Evolutionary conservation across 2,797 vertebrate genomes (phyloP).

Genomic region (Gambusia yucatana): DNA sequence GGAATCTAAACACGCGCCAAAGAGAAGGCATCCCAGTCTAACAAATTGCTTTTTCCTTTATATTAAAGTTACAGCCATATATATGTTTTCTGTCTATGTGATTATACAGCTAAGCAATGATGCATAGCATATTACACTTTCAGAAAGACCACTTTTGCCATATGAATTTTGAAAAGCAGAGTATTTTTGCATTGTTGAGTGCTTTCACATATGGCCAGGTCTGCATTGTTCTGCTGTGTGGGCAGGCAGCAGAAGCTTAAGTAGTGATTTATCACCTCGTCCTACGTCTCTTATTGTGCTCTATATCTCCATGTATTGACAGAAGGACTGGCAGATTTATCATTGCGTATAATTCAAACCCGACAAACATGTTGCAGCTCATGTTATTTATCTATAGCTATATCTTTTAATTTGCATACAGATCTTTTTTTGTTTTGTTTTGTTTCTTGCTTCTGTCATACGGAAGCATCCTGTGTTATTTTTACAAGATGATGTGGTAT

Average conservation of each 20-base stretch:
- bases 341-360: conserved; percentile 45
- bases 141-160: conserved; percentile 29
- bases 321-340: conserved; percentile 47
- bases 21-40: not conserved
- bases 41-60: not conserved
- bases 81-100: not conserved
- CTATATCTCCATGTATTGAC: conserved; percentile 49
- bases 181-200: conserved; percentile 35
- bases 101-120: not conserved
- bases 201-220: conserved; percentile 49
- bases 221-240: conserved; percentile 62
- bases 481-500: not conserved
- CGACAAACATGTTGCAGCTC: conserved; percentile 33
- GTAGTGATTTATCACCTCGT: conserved; percentile 69
- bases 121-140: not conserved
- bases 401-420: conserved; percentile 20
- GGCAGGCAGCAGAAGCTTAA: conserved; percentile 71
- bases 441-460: not conserved
- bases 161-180: conserved; percentile 11
- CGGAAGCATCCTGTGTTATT: not conserved
- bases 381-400: conserved; percentile 2
- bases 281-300: conserved; percentile 61
- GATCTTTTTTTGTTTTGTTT: not conserved
- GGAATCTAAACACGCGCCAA: not conserved
- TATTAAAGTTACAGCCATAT: not conserved